phyloP scores from a whole-genome alignment of 2,797 vertebrate genomes.

The Hemibagrus guttatus region DNA sequence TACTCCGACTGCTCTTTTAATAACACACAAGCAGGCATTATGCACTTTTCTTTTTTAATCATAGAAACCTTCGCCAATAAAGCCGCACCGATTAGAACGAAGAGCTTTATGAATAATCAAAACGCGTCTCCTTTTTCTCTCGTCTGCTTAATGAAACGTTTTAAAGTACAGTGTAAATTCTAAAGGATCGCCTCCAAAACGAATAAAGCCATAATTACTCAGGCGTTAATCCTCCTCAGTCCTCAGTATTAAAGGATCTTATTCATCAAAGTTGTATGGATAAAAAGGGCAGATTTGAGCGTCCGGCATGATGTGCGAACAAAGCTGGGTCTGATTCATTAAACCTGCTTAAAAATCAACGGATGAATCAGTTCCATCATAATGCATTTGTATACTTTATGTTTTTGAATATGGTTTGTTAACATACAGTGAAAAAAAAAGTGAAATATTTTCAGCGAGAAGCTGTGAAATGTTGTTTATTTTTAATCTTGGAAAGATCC shows the following conservation, averaged over 20 bases:
- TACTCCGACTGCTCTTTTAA: background rate
- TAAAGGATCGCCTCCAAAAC: background rate
- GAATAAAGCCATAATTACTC: slow-evolving; percentile 1
- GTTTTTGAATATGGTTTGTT: background rate
- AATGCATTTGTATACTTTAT: background rate
- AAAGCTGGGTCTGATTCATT: background rate
- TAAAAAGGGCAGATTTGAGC: background rate
- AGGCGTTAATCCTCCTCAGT: background rate
- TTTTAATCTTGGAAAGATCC: background rate
- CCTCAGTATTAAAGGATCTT: slow-evolving; percentile 1
- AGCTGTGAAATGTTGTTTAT: background rate
- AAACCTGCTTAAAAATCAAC: background rate
- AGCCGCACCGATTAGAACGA: background rate
- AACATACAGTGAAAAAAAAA: background rate
- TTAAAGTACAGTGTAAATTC: slow-evolving; percentile 15
- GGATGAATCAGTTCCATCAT: background rate
- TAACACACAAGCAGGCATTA: background rate
- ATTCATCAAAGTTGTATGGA: background rate
- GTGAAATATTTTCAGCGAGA: background rate
- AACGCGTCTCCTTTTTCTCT: background rate
- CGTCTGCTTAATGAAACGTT: slow-evolving; percentile 12
- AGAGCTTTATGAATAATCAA: background rate
- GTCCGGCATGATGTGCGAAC: background rate
- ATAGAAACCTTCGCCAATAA: background rate
- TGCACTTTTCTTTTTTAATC: background rate